A percentile compares a stretch with the other conserved stretches of the same genome.
phyloP scores from a whole-genome alignment of 2,888 invertebrate genomes.

The Muschampia plurimacula region DNA sequence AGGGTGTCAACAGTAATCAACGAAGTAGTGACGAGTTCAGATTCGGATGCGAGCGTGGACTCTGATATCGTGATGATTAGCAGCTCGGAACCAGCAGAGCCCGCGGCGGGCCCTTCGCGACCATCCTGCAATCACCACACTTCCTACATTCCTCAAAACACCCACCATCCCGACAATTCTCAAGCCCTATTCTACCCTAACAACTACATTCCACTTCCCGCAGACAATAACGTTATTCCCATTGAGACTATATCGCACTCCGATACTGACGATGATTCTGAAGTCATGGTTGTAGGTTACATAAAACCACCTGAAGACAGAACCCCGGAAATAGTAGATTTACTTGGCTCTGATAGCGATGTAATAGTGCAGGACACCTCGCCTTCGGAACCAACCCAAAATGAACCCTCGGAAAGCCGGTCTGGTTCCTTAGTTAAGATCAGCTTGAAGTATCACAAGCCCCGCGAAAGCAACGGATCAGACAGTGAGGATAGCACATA shows the following conservation, averaged over 20 bases:
- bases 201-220: conserved; percentile 51
- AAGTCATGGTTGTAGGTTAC: conserved; percentile 87
- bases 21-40: conserved; percentile 80
- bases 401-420: conserved; percentile 43
- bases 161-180: neutral
- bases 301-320: conserved; percentile 88
- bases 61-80: conserved; percentile 73
- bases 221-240: conserved; percentile 62
- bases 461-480: conserved; percentile 39
- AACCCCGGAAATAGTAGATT: conserved; percentile 88
- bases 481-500: conserved; percentile 59
- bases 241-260: conserved; percentile 81
- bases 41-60: conserved; percentile 67
- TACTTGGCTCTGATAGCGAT: conserved; percentile 85
- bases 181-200: conserved; percentile 40
- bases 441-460: conserved; percentile 55
- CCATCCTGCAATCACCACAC: conserved; percentile 38
- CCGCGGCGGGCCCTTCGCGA: conserved; percentile 55
- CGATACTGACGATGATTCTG: conserved; percentile 80
- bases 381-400: conserved; percentile 51
- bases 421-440: conserved; percentile 51
- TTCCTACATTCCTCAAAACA: neutral
- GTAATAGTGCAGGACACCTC: conserved; percentile 69
- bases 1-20: conserved; percentile 83
- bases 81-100: conserved; percentile 59